Evolutionary conservation across 2,888 invertebrate species (phyloP), one percentile per base, ranked within the genome.

Genomic region (Epinotia demarniana): DNA sequence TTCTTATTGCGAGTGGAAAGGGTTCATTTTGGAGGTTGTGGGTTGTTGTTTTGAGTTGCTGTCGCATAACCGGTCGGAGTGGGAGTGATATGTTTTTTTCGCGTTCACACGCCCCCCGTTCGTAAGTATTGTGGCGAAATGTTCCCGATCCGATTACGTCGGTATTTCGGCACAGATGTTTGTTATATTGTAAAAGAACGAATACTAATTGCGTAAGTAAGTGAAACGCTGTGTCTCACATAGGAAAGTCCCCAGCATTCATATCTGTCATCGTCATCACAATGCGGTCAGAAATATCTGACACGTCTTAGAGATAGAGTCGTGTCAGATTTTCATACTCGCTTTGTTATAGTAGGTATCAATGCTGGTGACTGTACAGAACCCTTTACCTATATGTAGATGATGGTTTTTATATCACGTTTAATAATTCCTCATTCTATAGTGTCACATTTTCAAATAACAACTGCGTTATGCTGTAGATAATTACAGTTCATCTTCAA

Each of bases 41-140:
- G 68, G 55, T 12, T 33, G 61, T 49, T 71, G 33, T 39, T 61
- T 33, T 87, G 84, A 77, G 84, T 90, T 83, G 90, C 81, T 79
- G 80, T 81, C 78, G 82, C 81, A 86, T 84, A 88, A 90, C 89
- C 88, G 89, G 88, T 87, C 84, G 83, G 83, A 89, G 92, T 93
- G 93, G 93, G 93, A 92, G 93, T 93, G 89, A 92, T 92, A 90
- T 92, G 92, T 89, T 92, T 93, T 92, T 92, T 90, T 89, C 88
- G 86, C 86, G 77, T 80, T 87, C 92, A 90, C 89, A 93, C 94
- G 93, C 94, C 93, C 93, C 92, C 90, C 79, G 86, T 84, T 83
- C 82, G 85, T 78, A 75, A 75, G 55, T 72, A 64, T 81, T 78
- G 77, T 82, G 84, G 87, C 85, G 87, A 88, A 90, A 89, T 88